phyloP scores from a whole-genome alignment of 2,113 vertebrate species.

The Peromyscus polionotus region DNA sequence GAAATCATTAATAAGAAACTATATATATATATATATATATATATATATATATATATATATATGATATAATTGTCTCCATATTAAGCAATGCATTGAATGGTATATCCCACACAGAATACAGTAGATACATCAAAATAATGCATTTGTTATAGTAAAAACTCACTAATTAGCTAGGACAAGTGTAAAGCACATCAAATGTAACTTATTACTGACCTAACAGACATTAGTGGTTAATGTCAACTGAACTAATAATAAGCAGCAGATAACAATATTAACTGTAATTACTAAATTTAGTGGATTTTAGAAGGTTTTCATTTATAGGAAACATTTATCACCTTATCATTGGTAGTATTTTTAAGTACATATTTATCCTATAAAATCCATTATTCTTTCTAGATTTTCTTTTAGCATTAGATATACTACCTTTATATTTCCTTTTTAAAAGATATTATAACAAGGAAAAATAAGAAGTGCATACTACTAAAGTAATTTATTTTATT shows the following conservation, averaged over 20 bases:
- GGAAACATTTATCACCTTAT: neutral
- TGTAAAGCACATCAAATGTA: neutral
- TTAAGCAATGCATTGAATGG: neutral
- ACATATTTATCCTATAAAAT: constrained; percentile 9
- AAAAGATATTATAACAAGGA: neutral
- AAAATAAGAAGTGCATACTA: neutral
- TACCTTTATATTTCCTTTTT: neutral
- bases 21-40: neutral
- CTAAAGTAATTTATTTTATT: constrained; percentile 28
- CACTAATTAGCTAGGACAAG: neutral
- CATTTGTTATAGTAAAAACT: neutral
- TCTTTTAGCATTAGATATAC: neutral
- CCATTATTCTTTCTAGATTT: neutral
- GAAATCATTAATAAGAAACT: neutral
- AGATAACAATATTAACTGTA: neutral
- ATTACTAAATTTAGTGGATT: neutral
- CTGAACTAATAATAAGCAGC: neutral
- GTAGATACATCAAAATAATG: neutral
- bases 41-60: neutral
- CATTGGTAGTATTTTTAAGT: neutral
- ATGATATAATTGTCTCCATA: neutral
- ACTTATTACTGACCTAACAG: neutral
- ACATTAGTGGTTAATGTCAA: neutral
- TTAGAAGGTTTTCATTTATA: neutral
- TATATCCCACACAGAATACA: neutral